These are phyloP conservation scores for Hippocampus barbouri DNA, from an alignment of 2,113 vertebrate species.

Conservation along the genomic window DNA sequence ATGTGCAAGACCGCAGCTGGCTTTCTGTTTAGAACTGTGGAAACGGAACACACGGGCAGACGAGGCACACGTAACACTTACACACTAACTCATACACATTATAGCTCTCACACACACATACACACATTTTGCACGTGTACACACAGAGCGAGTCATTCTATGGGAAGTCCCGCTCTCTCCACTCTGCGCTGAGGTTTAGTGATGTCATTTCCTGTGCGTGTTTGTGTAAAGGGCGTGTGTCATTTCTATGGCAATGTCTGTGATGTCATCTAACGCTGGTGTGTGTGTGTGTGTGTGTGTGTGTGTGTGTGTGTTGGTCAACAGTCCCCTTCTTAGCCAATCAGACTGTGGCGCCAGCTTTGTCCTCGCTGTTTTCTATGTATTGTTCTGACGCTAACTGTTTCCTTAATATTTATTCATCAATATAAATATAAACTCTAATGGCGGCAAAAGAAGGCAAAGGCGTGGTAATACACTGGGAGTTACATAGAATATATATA, in stretches of 20 bases:
- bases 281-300: constrained; percentile 19
- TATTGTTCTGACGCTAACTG: not conserved
- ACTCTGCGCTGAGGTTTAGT: constrained; percentile 40
- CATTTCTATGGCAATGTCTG: constrained; percentile 29
- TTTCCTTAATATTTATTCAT: not conserved
- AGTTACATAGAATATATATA: constrained; percentile 29
- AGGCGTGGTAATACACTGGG: constrained; percentile 59
- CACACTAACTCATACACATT: constrained; percentile 4
- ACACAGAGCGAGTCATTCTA: constrained; percentile 26
- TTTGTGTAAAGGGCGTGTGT: constrained; percentile 17
- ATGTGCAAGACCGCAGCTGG: constrained; percentile 5
- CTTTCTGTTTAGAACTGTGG: constrained; percentile 7
- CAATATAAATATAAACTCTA: constrained; percentile 30
- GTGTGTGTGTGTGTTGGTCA: constrained; percentile 4
- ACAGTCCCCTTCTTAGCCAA: not conserved
- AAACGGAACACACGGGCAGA: constrained; percentile 3
- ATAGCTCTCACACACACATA: not conserved
- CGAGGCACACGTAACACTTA: too few species aligned
- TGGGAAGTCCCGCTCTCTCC: constrained; percentile 61
- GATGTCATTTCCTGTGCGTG: constrained; percentile 49
- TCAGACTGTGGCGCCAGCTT: not conserved
- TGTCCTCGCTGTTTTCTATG: not conserved
- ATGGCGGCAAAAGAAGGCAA: constrained; percentile 51
- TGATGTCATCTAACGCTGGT: constrained; percentile 55
- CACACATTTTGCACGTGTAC: constrained; percentile 9